Evolutionary conservation across 2,797 vertebrate genomes (phyloP), one percentile per base, ranked within the genome.

Genomic region (Malurus splendens): DNA sequence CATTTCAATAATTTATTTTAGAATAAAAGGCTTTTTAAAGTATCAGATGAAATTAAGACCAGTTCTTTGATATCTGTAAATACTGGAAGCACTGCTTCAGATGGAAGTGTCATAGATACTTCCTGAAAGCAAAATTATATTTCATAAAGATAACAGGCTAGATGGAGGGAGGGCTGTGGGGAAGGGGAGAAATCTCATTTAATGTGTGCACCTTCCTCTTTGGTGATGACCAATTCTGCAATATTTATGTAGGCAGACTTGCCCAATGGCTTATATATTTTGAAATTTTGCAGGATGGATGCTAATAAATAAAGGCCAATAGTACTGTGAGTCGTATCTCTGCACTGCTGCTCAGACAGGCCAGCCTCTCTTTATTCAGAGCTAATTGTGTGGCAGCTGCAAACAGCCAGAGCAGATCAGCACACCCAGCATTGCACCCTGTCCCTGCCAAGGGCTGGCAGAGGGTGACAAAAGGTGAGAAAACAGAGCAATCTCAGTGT

Each of bases 1-100:
- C 85, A 86, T 92, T 93, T 96, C 92, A 95, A 95, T 94, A 93
- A 95, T 96, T 96, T 95, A 95, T 93, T 94, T 96, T 79, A 77
- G 94, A 95, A 96, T 94, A 92, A 96, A 95, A 93, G 91, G 92
- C 90, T 94, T 95, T 94, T 95, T 86, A 95, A 95, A 94, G 95
- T 94, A 95, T 96, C 94, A 92, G 71, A 92, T 95, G 87, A 94
- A 95, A 94, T 94, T 94, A 93, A 83, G 92, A 85, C 83, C 70
- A 87, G 75, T 91, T 90, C 91, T 96, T 93, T 95, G 91, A 93
- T 93, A 95, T 87, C 91, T 92, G 91, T 94, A 95, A 95, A 95
- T 94, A 94, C 90, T 95, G 95, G 91, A 95, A 95, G 86, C 87
- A n/a, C 36, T 92, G 54, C 85, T 87, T 92, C 77, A 74, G 80